Evolutionary conservation across 2,888 invertebrate genomes (phyloP), one percentile per base, ranked within the genome.

Genomic region (Xiphydria camelus): DNA sequence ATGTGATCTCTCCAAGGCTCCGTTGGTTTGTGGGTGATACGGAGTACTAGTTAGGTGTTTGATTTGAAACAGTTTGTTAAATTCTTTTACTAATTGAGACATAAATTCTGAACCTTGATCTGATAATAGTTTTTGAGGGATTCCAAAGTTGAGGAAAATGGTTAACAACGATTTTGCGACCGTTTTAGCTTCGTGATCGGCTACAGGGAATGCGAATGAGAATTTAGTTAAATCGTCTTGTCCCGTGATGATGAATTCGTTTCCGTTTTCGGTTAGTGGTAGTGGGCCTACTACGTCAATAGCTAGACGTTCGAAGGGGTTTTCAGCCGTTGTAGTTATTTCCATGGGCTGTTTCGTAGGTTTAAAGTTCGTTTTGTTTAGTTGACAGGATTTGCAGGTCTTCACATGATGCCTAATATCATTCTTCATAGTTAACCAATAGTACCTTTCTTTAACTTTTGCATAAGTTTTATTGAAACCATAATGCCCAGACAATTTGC

Each of bases 331-430:
- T 0, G 41, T 41, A 0, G 55, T 56, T n/a, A 46, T 33, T 14
- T 41, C 37, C 42, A 60, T 33, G 1, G 56, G 42, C 39, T 73
- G 68, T 12, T 32, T 32, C 3, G 14, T 32, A 1, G 17, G 45
- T 25, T 40, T 40, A 23, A 45, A 45, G 25, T 34, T 45, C 2
- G 25, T 23, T 25, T 40, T 40, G 6, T 40, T 45, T 34, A 36
- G 44, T 45, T 66, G 62, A 45, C 61, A 64, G 3, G 55, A 51
- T 23, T 49, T 42, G 21, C 51, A 53, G 3, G 34, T 45, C 33
- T 44, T 42, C 7, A 55, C 38, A 14, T 43, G 47, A n/a, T 47
- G 40, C 26, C 35, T 38, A 17, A 52, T 49, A 33, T 51, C 45
- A 5, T 12, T 23, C n/a, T 37, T 42, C 51, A 57, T 52, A 7